Evolutionary conservation across 2,888 invertebrate genomes (phyloP), one percentile per base, ranked within the genome.

Genomic region (Tetropium fuscum): DNA sequence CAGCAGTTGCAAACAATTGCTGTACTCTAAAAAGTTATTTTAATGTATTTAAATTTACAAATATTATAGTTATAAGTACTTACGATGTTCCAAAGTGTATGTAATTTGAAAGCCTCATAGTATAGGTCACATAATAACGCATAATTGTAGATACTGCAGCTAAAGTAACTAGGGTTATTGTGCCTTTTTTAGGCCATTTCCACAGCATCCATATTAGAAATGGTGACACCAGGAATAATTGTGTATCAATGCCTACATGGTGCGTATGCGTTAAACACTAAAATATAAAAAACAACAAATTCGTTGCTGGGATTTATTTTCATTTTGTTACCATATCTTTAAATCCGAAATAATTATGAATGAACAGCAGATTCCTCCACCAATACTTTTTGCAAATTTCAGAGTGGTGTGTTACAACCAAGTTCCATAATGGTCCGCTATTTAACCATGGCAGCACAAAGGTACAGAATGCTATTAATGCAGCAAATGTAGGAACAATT

Each of bases 311-410:
- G n/a, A n/a, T n/a, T n/a, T n/a, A n/a, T n/a, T n/a, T n/a, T n/a
- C n/a, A n/a, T 36, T 16, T 25, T 27, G 73, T 72, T 81, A 88
- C 88, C 88, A 90, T 90, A 70, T 90, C 86, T 71, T 88, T 86
- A 71, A 90, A 90, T 32, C 90, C 90, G 72, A 87, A 90, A 74
- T 89, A 90, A 76, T 90, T 90, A 72, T 90, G 90, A 53, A 90
- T 88, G 67, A 90, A 90, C 0, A 90, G 77, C 61, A 90, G 81
- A 73, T 90, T 90, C 70, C 87, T 84, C 90, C 90, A 90, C 89
- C 90, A 89, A 55, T 87, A 84, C 70, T 83, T 81, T 75, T 89
- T 88, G 77, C 90, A 90, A 53, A 89, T 86, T 40, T 87, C 84
- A 0, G 90, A 86, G 75, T 90, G 89, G 69, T 89, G 87, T 0